Evolutionary conservation across 2,113 vertebrate species (phyloP), one percentile per base, ranked within the genome.

Genomic region (Toxostoma redivivum): DNA sequence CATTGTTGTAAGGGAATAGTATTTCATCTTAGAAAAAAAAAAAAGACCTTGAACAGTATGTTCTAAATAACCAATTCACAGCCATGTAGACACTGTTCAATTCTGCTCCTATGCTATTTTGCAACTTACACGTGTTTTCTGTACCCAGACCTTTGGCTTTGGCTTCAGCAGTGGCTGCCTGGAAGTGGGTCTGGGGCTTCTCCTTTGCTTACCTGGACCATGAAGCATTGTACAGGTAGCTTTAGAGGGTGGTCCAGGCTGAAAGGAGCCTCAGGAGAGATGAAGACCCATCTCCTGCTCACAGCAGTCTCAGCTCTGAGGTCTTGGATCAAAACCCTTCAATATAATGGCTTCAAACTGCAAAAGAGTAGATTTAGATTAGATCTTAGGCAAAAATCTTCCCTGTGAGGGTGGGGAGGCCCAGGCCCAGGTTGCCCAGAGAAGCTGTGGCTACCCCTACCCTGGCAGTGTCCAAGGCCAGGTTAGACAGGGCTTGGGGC

Each of bases 81-180:
- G 8, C 67, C 2, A 0, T 1, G 19, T 66, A 58, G 73, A 33
- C 48, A 7, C 42, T 25, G 35, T 18, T 40, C 42, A 6, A 0
- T 69, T 92, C 62, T 85, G 38, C 30, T 85, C 24, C 58, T 1
- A 0, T 1, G 1, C 15, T 18, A 8, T 69, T 91, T 58, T 72
- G 44, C n/a, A 18, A 1, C 12, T 88, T 70, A 27, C 5, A 65
- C 1, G 31, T 47, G 1, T 33, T 86, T 58, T 62, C 56, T 70
- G 14, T 56, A 28, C 27, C 37, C 12, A 13, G 25, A 38, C 33
- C 53, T 42, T 58, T 61, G 47, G 12, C 28, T 72, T 53, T 77
- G 58, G 13, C 48, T 44, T 73, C 47, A 38, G 58, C 38, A 54
- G 40, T 14, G 40, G 48, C 76, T 18, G 13, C 16, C 35, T 53